Evolutionary conservation across 2,888 invertebrate genomes (phyloP), one percentile per base, ranked within the genome.

Genomic region (Calameuta filiformis): DNA sequence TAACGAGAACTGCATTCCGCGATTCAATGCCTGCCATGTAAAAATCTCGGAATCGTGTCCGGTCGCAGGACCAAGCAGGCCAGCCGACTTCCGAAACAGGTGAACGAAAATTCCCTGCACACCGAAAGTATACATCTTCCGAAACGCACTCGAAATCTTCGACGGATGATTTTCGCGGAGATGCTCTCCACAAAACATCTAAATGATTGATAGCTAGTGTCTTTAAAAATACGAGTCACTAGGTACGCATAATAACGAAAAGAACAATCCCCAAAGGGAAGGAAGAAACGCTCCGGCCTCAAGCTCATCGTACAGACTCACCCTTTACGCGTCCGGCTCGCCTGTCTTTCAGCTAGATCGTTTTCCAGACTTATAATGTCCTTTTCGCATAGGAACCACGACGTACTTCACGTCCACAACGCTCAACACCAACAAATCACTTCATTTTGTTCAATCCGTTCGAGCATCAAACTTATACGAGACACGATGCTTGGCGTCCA

Each of bases 401-500:
- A 23, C 56, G 56, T 56, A 23, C 9, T 56, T 56, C 23, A 56
- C 56, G 56, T 56, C 56, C 23, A 56, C 56, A 23, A 56, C 23
- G 56, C 23, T 56, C 23, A 56, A 15, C 56, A 34, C 34, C 35
- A 34, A 35, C 37, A 15, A 40, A 33, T 74, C 74, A 74, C 74
- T 74, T 40, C 74, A 74, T 74, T 34, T 74, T 23, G 30, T 34
- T 74, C 30, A 30, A 30, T 34, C 12, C 37, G 74, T 30, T 30
- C 74, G 35, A 34, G 35, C 35, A 40, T 34, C 34, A 73, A 77
- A 34, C 78, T 71, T 40, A 76, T 73, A 76, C 73, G 76, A 76
- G 34, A 71, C 76, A 76, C 79, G 74, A 76, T 74, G 79, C 76
- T 79, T 83, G 82, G 85, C 84, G 85, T 84, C 83, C 81, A 89